A percentile compares a stretch with the other conserved stretches of the same genome.
phyloP scores from a whole-genome alignment of 2,113 vertebrate species.

The Balaenoptera acutorostrata region DNA sequence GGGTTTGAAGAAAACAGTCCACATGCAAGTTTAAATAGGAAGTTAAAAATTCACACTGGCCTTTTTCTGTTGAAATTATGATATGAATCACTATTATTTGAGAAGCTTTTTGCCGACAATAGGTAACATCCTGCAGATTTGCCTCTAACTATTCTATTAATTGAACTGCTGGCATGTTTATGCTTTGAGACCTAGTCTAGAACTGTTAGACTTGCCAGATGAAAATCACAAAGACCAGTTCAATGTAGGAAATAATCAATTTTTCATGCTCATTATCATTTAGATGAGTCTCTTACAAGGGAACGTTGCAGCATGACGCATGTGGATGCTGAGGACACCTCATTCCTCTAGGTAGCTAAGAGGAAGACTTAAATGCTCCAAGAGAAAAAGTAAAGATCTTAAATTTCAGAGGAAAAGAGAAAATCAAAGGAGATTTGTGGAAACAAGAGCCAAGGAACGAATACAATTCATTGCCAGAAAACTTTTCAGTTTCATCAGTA shows the following conservation, averaged over 20 bases:
- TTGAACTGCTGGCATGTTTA: slow-evolving; percentile 53
- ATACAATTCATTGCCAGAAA: not conserved
- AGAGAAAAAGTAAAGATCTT: slow-evolving; percentile 9
- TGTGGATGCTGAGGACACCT: slow-evolving; percentile 42
- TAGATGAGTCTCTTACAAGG: slow-evolving; percentile 66
- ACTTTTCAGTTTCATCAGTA: not conserved
- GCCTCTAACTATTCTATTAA: slow-evolving; percentile 39
- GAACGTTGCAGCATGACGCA: slow-evolving; percentile 6
- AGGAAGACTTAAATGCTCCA: not conserved
- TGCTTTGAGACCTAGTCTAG: slow-evolving; percentile 44
- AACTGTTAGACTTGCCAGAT: slow-evolving; percentile 7
- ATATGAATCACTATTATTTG: slow-evolving; percentile 33
- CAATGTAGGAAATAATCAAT: slow-evolving; percentile 66
- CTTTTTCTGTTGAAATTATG: not conserved
- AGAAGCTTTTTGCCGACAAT: slow-evolving; percentile 9
- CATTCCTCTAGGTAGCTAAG: not conserved
- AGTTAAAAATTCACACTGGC: slow-evolving; percentile 22
- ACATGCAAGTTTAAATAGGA: slow-evolving; percentile 14
- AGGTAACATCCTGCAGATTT: slow-evolving; percentile 17
- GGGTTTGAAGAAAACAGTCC: not conserved
- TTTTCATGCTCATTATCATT: slow-evolving; percentile 76
- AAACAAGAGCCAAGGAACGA: not conserved
- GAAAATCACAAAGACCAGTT: slow-evolving; percentile 61
- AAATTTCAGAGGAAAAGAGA: slow-evolving; percentile 21
- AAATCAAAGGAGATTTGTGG: not conserved